phyloP scores from a whole-genome alignment of 2,888 invertebrate species.

The Macrosoma leucophasiata region DNA sequence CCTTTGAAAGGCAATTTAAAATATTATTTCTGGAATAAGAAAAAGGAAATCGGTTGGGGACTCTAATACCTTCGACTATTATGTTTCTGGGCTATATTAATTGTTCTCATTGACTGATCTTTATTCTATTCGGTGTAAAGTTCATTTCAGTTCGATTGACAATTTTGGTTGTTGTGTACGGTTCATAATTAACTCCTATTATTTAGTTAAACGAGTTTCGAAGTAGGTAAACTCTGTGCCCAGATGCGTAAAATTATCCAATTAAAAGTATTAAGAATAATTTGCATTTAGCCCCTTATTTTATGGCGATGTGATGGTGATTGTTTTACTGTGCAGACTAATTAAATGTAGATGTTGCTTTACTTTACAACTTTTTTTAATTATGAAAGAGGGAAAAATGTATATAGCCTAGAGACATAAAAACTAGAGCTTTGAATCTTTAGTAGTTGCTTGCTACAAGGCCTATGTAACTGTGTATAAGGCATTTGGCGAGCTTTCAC shows the following conservation, averaged over 20 bases:
- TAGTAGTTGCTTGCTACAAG: no score
- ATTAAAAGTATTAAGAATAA: constrained; percentile 33
- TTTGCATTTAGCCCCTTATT: constrained; percentile 30
- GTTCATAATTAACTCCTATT: constrained; percentile 21
- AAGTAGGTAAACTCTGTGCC: constrained; percentile 25
- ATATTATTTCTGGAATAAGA: constrained; percentile 23
- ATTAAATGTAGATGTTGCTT: no score
- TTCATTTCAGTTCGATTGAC: not conserved
- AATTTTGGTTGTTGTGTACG: not conserved
- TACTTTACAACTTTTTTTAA: no score
- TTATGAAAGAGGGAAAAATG: no score
- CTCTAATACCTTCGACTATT: constrained; percentile 19
- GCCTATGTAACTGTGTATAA: no score
- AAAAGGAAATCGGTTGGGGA: constrained; percentile 16
- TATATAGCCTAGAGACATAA: no score
- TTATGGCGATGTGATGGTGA: no score
- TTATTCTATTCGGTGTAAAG: not conserved
- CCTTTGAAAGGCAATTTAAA: constrained; percentile 19
- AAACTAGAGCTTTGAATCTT: no score
- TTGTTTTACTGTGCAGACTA: no score
- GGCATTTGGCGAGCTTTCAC: no score
- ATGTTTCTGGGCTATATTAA: constrained; percentile 8
- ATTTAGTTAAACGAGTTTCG: constrained; percentile 26
- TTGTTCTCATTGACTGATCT: not conserved
- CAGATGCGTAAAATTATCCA: constrained; percentile 36